Percentiles rank a stretch among this genome's conserved stretches.
Evolutionary conservation across 2,113 vertebrate genomes (phyloP).

Genomic region (Sturnira hondurensis): DNA sequence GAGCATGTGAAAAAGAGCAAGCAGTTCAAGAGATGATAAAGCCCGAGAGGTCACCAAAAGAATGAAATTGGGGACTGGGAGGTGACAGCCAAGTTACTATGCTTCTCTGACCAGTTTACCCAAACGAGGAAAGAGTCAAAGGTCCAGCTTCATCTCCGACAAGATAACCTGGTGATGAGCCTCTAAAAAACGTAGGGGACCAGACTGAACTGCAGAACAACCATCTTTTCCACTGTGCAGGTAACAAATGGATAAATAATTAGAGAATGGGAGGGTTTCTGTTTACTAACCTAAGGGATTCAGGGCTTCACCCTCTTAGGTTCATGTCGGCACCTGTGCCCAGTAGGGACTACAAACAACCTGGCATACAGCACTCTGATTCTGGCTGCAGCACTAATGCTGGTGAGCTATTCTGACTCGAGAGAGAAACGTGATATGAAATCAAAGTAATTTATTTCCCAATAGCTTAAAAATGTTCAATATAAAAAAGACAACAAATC

Average conservation of each 20-base stretch:
- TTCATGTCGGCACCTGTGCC: conserved; percentile 62
- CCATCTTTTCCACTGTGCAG: conserved; percentile 45
- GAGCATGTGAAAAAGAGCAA: not conserved
- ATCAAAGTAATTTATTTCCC: conserved; percentile 61
- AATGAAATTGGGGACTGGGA: not conserved
- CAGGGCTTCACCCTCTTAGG: conserved; percentile 59
- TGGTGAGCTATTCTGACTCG: conserved; percentile 60
- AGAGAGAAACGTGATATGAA: conserved; percentile 41
- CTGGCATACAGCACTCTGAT: conserved; percentile 57
- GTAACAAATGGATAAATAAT: conserved; percentile 73
- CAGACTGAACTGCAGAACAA: conserved; percentile 44
- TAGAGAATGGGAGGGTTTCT: conserved; percentile 46
- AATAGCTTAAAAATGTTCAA: conserved; percentile 8
- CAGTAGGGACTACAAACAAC: conserved; percentile 63
- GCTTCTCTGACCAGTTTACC: conserved; percentile 18
- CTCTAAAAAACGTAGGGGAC: not conserved
- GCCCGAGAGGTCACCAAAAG: not conserved
- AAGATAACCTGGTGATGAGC: conserved; percentile 13
- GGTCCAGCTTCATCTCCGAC: conserved; percentile 12
- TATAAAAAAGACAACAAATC: conserved; percentile 27
- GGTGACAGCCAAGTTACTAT: not conserved
- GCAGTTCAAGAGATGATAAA: not conserved
- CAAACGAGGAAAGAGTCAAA: conserved; percentile 29
- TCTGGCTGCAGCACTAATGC: conserved; percentile 68
- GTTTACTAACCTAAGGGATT: conserved; percentile 75